phyloP scores from a whole-genome alignment of 2,113 vertebrate genomes.

The Neolamprologus variostigma region DNA sequence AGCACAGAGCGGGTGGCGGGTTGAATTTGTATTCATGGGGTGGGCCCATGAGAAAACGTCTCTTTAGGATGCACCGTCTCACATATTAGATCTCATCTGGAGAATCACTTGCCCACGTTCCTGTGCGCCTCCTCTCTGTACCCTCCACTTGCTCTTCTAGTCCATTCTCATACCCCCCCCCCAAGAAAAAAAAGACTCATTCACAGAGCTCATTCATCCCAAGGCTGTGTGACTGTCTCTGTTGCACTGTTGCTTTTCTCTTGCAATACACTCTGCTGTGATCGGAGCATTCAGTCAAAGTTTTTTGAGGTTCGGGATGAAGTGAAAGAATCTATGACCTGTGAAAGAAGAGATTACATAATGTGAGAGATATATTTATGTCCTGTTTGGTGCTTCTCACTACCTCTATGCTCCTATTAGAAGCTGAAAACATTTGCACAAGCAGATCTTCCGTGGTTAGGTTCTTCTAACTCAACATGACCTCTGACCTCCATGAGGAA shows the following conservation, averaged over 20 bases:
- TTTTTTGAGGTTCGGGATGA: not conserved
- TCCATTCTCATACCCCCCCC: not conserved
- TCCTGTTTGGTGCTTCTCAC: not conserved
- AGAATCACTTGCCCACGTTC: slow-evolving; percentile 62
- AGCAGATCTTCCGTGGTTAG: not conserved
- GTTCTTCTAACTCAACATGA: not conserved
- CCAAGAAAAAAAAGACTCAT: not conserved
- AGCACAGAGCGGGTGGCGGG: slow-evolving; percentile 30
- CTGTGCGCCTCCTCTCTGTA: slow-evolving; percentile 48
- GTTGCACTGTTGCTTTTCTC: not conserved
- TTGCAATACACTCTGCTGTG: not conserved
- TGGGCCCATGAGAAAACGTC: slow-evolving; percentile 74
- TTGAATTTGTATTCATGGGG: slow-evolving; percentile 71
- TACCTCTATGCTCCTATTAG: not conserved
- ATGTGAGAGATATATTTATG: not conserved
- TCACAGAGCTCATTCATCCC: slow-evolving; percentile 49
- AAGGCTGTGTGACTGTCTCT: slow-evolving; percentile 36
- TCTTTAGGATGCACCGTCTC: slow-evolving; percentile 69
- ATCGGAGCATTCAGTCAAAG: not conserved
- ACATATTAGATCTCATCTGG: slow-evolving; percentile 76
- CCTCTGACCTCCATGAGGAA: not conserved
- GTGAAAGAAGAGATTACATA: not conserved
- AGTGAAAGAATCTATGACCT: not conserved
- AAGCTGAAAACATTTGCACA: not conserved
- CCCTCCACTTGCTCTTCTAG: slow-evolving; percentile 54